Base-by-base conservation (phyloP, 2,888 invertebrate genomes). In the Nomada ruficornis region DNA sequence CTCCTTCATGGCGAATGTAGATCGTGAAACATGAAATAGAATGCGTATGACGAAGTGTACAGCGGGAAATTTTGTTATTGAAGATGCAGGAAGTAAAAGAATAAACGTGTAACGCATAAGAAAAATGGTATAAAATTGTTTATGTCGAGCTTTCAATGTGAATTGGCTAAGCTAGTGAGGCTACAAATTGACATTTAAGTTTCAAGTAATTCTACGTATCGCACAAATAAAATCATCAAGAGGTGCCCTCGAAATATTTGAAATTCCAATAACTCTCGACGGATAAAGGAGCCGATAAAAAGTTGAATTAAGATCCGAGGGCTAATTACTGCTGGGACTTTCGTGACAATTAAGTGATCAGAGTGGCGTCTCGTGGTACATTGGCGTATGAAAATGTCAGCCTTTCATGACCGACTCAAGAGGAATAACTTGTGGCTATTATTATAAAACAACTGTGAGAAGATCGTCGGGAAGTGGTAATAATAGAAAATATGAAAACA, bases 321-420 rank as follows among this genome's bases (percentile, higher is more conserved):
- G 62, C 65, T 77, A 82, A 63, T 60, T 63, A 60, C 67, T 72
- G 29, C 23, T 57, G 18, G 44, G 13, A 10, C 59, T 23, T 59
- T 52, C 18, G 50, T 36, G 23, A 59, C 75, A 76, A 79, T 86
- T 86, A 62, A 54, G 36, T 9, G 67, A 69, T 77, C 77, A 72
- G 72, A 84, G 62, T 29, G 62, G 15, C 60, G 23, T 36, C 50
- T 68, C 57, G 73, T 55, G 18, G 47, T 77, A 64, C 68, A 36
- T 69, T n/a, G 10, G 50, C 36, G 29, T 20, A 50, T 71, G 50
- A 67, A 80, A 36, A 64, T 59, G 47, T 68, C 71, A 68, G 47
- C 55, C 69, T 76, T 72, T 70, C 72, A 52, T 55, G 20, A 10
- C 18, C n/a, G n/a, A 67, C 52, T 63, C 75, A 68, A 77, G 74